Percentiles rank a stretch among this genome's conserved stretches.
Evolutionary conservation across 2,888 invertebrate species (phyloP).

Genomic region (Rhaphigaster nebulosa): DNA sequence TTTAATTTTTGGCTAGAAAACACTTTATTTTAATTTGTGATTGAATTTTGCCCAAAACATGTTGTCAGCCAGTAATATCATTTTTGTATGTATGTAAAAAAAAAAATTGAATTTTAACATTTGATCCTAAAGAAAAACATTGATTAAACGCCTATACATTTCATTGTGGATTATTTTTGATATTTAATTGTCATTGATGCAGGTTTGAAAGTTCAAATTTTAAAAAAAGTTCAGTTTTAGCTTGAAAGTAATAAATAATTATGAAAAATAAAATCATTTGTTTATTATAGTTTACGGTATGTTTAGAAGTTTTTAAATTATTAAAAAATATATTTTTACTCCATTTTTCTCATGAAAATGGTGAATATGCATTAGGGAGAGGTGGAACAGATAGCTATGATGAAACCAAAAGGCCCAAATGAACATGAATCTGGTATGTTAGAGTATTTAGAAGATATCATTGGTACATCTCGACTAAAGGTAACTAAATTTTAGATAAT

Average conservation of each 20-base stretch:
- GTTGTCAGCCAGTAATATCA: too few species aligned
- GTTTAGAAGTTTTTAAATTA: not conserved
- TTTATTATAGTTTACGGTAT: not conserved
- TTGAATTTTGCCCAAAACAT: too few species aligned
- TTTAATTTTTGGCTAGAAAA: too few species aligned
- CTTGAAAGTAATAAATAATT: not conserved
- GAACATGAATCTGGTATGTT: conserved; percentile 96
- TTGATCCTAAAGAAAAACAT: too few species aligned
- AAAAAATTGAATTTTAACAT: too few species aligned
- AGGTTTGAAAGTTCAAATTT: too few species aligned
- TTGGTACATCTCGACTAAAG: conserved; percentile 89
- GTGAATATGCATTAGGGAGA: conserved; percentile 80
- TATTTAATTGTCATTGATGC: too few species aligned
- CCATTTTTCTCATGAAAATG: not conserved
- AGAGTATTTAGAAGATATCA: conserved; percentile 98
- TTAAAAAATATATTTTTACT: not conserved
- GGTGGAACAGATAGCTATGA: conserved; percentile 98
- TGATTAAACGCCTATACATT: too few species aligned
- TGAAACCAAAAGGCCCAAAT: conserved; percentile 92
- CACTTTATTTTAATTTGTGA: too few species aligned
- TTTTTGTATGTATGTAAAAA: too few species aligned
- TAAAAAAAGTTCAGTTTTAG: too few species aligned
- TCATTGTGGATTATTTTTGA: too few species aligned
- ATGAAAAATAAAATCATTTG: not conserved
- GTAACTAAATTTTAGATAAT: conserved; percentile 68